Evolutionary conservation across 1,140 invertebrate species (phyloP), one percentile per base, ranked within the genome.

Genomic region (Cydia pomonella): DNA sequence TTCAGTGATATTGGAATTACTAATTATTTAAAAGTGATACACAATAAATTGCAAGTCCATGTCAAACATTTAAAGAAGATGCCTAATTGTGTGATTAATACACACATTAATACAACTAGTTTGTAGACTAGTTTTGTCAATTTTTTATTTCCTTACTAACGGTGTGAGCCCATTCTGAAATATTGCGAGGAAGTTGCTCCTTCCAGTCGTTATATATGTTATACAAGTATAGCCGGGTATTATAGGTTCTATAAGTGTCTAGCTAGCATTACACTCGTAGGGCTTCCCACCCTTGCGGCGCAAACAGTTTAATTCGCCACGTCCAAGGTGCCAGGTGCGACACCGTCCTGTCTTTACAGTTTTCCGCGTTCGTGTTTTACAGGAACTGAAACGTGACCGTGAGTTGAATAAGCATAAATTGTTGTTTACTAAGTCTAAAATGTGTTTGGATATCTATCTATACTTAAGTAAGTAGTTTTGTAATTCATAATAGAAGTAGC

Each of bases 271-370:
- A 76, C 16, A 44, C 3, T 44, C 41, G 76, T 80, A 78, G 23
- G 79, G 79, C 74, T 80, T 80, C 79, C 44, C 75, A 41, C 75
- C 25, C 75, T 27, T 21, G 29, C 12, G 50, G 59, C 41, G 71
- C 25, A 41, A 38, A 38, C 29, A 69, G 64, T 69, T 38, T 33
- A 69, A 25, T 59, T 59, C 38, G 12, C 23, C 71, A 38, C 74
- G 63, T n/a, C 66, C 66, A 18, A 69, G 64, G 64, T 33, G 29
- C n/a, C 29, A 59, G 53, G 53, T 59, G 53, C 21, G 53, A 59
- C 7, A 9, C 53, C 12, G 53, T 23, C 21, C 53, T 12, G 21
- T 59, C 18, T 59, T 59, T 21, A 59, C 50, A 59, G 53, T 59
- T 21, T 59, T 59, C n/a, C 13, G 47, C 47, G 47, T 12, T 5